A percentile compares a stretch with the other conserved stretches of the same genome.
These are phyloP conservation scores for Dendrolimus kikuchii DNA, from an alignment of 1,140 invertebrate genomes.

Conservation along the genomic window DNA sequence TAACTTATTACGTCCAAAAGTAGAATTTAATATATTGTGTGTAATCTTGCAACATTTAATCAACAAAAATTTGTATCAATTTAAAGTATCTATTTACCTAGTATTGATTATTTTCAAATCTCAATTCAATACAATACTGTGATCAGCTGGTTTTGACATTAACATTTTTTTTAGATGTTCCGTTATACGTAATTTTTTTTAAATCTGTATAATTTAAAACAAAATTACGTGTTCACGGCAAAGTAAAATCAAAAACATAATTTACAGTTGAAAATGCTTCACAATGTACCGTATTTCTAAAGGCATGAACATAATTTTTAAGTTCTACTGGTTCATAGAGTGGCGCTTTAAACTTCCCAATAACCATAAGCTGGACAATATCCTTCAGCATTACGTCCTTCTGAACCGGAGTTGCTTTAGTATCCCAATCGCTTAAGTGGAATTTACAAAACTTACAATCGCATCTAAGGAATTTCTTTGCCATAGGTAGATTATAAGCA, in stretches of 20 bases:
- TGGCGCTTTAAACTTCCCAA: conserved; percentile 82
- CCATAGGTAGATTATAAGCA: conserved; percentile 91
- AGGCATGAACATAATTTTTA: conserved; percentile 80
- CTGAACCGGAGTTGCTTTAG: conserved; percentile 65
- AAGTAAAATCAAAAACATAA: conserved; percentile 80
- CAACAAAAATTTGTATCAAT: too few species aligned
- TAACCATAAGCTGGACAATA: conserved; percentile 78
- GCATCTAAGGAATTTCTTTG: conserved; percentile 90
- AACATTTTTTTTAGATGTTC: conserved; percentile 2
- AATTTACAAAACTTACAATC: conserved; percentile 87
- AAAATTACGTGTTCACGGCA: conserved; percentile 22
- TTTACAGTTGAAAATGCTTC: conserved; percentile 80
- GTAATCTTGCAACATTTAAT: too few species aligned
- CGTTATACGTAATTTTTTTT: neutral
- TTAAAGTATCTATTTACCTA: too few species aligned
- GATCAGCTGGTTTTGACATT: neutral
- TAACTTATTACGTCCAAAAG: too few species aligned
- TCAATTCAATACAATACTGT: too few species aligned
- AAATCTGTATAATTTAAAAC: conserved; percentile 1
- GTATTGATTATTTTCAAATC: too few species aligned
- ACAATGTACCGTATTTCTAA: conserved; percentile 76
- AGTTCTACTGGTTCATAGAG: conserved; percentile 79
- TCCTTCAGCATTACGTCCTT: conserved; percentile 83
- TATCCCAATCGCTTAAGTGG: conserved; percentile 92
- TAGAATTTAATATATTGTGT: too few species aligned